Conservation (phyloP, 23 tunicate genomes). For the Halocynthia roretzi region DNA sequence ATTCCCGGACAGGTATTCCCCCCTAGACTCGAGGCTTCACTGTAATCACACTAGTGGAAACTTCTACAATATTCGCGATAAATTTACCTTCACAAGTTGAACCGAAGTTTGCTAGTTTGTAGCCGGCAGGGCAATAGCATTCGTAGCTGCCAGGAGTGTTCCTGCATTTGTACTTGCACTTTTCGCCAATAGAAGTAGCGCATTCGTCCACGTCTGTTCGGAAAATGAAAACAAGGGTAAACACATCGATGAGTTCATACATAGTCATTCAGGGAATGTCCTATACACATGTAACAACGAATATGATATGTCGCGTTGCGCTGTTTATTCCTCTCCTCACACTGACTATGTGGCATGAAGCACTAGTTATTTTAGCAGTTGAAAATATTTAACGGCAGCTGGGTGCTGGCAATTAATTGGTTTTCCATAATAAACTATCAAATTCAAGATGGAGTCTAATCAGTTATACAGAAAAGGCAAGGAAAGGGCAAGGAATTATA, state of each 20-base stretch:
- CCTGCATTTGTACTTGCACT: slow-evolving; percentile 33
- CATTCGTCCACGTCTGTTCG: slow-evolving; percentile 67
- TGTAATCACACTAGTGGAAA: too few species aligned
- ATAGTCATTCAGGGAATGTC: neutral
- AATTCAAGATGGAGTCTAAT: too few species aligned
- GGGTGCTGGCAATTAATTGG: too few species aligned
- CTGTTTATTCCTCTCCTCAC: too few species aligned
- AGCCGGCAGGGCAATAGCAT: slow-evolving; percentile 64
- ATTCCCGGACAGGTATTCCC: neutral
- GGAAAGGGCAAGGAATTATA: neutral
- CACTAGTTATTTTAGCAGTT: too few species aligned
- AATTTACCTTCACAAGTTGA: slow-evolving; percentile 56
- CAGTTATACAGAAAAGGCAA: too few species aligned
- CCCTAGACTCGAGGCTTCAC: too few species aligned
- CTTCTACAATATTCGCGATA: neutral
- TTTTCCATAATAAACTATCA: too few species aligned
- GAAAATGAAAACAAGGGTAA: neutral
- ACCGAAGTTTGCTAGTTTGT: slow-evolving; percentile 31
- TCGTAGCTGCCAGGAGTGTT: slow-evolving; percentile 53
- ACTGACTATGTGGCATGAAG: too few species aligned
- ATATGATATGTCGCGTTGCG: too few species aligned
- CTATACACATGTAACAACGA: too few species aligned
- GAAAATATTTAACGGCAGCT: too few species aligned
- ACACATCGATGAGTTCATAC: neutral
- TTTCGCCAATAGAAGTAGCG: slow-evolving; percentile 11